phyloP scores from a whole-genome alignment of 2,797 vertebrate species.

The Lepilemur septentrionalis region DNA sequence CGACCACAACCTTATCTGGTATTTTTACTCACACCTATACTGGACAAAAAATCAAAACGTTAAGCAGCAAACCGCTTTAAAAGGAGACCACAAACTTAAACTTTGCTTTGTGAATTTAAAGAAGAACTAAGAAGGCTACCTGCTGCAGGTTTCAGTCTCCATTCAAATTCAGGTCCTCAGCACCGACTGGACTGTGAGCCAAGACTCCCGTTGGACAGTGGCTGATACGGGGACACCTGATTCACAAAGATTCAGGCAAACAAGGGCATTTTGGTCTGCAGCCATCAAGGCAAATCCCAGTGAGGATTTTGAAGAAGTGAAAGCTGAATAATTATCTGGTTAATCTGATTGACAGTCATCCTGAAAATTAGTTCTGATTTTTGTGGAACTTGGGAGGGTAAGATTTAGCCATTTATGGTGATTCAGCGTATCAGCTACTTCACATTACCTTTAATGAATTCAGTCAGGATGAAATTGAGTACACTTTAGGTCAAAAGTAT shows the following conservation, averaged over 20 bases:
- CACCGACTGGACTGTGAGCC: background rate
- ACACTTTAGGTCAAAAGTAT: background rate
- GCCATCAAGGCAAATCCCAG: background rate
- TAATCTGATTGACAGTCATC: constrained; percentile 6
- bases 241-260: background rate
- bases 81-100: background rate
- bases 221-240: background rate
- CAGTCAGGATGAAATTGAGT: background rate
- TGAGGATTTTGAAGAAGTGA: background rate
- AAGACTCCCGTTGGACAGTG: background rate
- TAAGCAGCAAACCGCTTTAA: background rate
- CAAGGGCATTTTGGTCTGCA: background rate
- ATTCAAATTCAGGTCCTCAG: background rate
- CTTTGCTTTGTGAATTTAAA: background rate
- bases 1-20: background rate
- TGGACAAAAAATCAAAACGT: background rate
- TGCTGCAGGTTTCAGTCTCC: background rate
- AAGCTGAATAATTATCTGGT: background rate
- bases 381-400: background rate
- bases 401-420: background rate
- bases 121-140: background rate
- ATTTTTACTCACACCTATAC: background rate
- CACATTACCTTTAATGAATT: background rate
- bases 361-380: background rate
- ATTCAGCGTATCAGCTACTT: constrained; percentile 20